Evolutionary conservation across 2,797 vertebrate species (phyloP).

Genomic region (Tamandua tetradactyla): DNA sequence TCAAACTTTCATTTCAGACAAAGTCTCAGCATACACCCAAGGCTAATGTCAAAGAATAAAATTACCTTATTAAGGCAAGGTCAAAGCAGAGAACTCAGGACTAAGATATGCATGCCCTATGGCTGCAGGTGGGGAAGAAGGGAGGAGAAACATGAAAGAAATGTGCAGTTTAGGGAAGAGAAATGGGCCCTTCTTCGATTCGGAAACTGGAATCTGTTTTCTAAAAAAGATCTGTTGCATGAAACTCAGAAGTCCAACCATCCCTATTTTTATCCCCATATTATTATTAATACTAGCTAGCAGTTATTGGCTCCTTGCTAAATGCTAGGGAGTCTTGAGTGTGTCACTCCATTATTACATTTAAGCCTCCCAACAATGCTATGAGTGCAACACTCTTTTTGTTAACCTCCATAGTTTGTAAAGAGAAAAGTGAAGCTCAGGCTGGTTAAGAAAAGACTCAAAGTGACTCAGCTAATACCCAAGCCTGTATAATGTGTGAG

Average conservation of each 20-base stretch:
- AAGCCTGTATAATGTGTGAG: neutral
- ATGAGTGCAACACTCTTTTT: neutral
- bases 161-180: neutral
- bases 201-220: neutral
- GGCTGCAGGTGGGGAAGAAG: neutral
- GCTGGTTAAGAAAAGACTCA: neutral
- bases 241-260: neutral
- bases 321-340: neutral
- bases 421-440: neutral
- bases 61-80: slow-evolving; percentile 63
- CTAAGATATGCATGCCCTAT: neutral
- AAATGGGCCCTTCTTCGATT: neutral
- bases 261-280: neutral
- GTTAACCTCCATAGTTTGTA: neutral
- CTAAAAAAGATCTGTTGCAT: neutral
- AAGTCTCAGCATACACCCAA: slow-evolving; percentile 56
- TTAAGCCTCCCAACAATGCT: neutral
- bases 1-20: slow-evolving; percentile 69
- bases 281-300: neutral
- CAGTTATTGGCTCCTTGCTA: neutral
- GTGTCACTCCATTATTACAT: neutral
- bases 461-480: neutral
- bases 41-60: slow-evolving; percentile 74
- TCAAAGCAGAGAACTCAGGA: slow-evolving; percentile 49
- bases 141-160: neutral